Base-by-base conservation (phyloP, 37 sponge, comb jelly and placozoan species). In the Axinella damicornis region DNA sequence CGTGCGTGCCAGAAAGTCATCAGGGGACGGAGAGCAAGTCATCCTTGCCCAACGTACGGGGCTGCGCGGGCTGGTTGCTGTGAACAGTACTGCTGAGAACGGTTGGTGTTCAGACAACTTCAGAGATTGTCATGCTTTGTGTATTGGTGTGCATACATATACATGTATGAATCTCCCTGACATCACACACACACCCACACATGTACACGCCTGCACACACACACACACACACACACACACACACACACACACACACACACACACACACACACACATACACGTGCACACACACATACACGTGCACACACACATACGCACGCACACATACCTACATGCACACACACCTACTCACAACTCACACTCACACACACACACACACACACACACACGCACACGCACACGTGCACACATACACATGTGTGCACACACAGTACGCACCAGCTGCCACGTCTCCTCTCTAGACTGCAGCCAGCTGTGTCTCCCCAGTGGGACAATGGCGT, bases 41-140 rank as follows among this genome's bases (percentile, higher is more conserved):
- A 11, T 80, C 0, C 58, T 69, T 1, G 27, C 1, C 19, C 58
- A 33, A n/a, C 39, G 25, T 2, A 6, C 27, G 21, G 78, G 78
- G 0, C 36, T 77, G 11, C 68, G 56, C 24, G 86, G 86, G 9
- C 57, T 85, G 31, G 67, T 69, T 18, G 86, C 78, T 0, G 69
- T 84, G 39, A 65, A 75, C 65, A 18, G 34, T 18, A 14, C 18
- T 1, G 31, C 65, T 52, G 30, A 62, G 14, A 38, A 2, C 16
- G 53, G 79, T 78, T 38, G 28, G 35, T 46, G 46, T 46, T 12
- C 6, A 46, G 46, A 12, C 6, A 46, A 12, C 6, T 4, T 46
- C 6, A 12, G 46, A 46, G 46, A 12, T 4, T 46, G 46, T 46
- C 6, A 46, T n/a, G 46, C 9, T 46, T 4, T 46, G 46, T 46